Evolutionary conservation across 2,888 invertebrate species (phyloP).

Genomic region (Pecten maximus): DNA sequence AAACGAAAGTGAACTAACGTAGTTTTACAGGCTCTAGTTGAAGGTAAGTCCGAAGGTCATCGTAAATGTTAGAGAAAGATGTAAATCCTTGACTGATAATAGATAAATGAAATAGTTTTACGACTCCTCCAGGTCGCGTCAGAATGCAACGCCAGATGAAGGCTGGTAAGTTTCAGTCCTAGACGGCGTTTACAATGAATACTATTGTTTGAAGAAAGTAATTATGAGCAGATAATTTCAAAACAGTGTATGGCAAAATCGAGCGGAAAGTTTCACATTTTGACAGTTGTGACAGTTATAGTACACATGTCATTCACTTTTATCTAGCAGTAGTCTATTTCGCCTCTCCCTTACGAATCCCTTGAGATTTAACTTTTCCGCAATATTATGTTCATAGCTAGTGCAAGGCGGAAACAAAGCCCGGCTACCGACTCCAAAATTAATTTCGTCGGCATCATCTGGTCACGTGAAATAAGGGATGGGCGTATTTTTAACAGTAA

Average conservation of each 20-base stretch:
- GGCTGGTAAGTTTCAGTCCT: neutral
- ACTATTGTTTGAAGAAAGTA: neutral
- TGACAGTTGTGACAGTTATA: conserved; percentile 26
- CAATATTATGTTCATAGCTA: neutral
- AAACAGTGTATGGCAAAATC: neutral
- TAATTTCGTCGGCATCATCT: neutral
- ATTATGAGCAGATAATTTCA: neutral
- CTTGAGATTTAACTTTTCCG: neutral
- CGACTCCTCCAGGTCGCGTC: neutral
- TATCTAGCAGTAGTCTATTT: neutral
- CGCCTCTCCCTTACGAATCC: neutral
- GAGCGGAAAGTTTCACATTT: conserved; percentile 26
- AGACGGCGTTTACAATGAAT: neutral
- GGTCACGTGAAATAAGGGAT: conserved; percentile 18
- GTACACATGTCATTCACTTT: conserved; percentile 20
- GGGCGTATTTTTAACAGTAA: neutral
- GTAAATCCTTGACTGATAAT: neutral
- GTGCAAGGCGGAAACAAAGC: neutral
- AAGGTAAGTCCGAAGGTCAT: neutral
- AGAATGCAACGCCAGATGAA: neutral
- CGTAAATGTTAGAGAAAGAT: neutral
- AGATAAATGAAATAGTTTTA: neutral
- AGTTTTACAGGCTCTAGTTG: neutral
- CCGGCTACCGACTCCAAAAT: conserved; percentile 13
- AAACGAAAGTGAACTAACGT: neutral